Conservation (phyloP, 2,888 invertebrate species). For the Ypsolopha sequella region DNA sequence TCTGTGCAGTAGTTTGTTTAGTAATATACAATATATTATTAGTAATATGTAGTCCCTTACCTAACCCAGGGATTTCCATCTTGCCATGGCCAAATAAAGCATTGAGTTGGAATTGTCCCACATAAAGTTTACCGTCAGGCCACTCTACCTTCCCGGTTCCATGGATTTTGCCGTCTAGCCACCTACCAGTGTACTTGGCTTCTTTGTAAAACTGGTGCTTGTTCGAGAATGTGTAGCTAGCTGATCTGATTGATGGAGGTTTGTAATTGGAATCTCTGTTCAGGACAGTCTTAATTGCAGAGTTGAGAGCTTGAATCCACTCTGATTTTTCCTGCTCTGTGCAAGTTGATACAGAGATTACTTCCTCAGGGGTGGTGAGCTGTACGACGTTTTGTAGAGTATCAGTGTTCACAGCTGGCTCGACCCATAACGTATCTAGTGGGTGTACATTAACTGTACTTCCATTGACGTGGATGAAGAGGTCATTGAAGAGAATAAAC, state of each 20-base stretch:
- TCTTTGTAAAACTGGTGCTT: constrained; percentile 80
- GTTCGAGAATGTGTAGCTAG: constrained; percentile 77
- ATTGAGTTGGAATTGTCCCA: constrained; percentile 84
- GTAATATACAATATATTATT: no score
- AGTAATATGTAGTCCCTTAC: constrained; percentile 29
- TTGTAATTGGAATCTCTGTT: constrained; percentile 73
- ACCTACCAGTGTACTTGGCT: constrained; percentile 84
- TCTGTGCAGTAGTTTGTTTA: no score
- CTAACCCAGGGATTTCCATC: constrained; percentile 74
- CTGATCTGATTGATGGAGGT: constrained; percentile 79
- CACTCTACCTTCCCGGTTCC: constrained; percentile 87
- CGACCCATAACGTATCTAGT: constrained; percentile 84
- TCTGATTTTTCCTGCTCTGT: constrained; percentile 80
- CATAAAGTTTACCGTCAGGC: constrained; percentile 83
- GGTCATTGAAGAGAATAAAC: constrained; percentile 86
- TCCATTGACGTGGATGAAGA: constrained; percentile 81
- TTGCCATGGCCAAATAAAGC: constrained; percentile 79
- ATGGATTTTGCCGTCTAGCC: constrained; percentile 87
- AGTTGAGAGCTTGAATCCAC: constrained; percentile 83
- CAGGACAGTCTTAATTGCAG: constrained; percentile 77
- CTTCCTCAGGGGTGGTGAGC: constrained; percentile 84
- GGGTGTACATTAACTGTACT: constrained; percentile 76
- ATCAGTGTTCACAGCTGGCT: constrained; percentile 76
- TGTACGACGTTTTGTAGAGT: constrained; percentile 74
- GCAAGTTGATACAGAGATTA: constrained; percentile 74